Evolutionary conservation across 2,113 vertebrate genomes (phyloP).

Genomic region (Cyanocitta stelleri): DNA sequence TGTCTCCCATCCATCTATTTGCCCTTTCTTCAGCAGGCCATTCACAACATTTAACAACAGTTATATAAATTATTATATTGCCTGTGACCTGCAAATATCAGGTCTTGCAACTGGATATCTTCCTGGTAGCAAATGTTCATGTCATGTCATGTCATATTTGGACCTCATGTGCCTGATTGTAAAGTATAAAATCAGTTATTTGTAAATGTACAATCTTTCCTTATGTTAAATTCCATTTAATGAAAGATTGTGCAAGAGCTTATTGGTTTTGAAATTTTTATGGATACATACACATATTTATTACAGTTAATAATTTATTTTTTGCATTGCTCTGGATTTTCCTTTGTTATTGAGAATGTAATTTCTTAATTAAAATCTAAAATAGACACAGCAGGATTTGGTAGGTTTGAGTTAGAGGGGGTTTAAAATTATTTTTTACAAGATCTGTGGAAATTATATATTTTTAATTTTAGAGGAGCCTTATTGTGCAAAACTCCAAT

Average conservation of each 20-base stretch:
- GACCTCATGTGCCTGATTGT: neutral
- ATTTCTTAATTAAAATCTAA: neutral
- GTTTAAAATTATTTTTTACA: neutral
- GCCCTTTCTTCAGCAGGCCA: neutral
- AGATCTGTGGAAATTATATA: neutral
- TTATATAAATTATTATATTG: neutral
- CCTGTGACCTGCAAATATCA: neutral
- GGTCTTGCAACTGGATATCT: neutral
- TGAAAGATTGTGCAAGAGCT: neutral
- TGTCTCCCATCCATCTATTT: neutral
- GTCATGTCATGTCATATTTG: neutral
- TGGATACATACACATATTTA: neutral
- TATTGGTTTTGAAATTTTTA: neutral
- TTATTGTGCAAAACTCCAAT: neutral
- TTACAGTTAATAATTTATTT: neutral
- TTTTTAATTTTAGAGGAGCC: neutral
- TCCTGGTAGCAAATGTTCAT: neutral
- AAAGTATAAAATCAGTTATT: neutral
- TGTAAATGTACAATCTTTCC: neutral
- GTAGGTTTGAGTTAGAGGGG: fast-evolving
- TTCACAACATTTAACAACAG: neutral
- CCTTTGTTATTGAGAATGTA: fast-evolving
- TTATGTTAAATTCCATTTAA: neutral
- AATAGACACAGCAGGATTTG: neutral
- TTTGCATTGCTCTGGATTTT: neutral